Base-by-base conservation (phyloP, 2,888 invertebrate species). In the Sinopyrophorus schimmeli region DNA sequence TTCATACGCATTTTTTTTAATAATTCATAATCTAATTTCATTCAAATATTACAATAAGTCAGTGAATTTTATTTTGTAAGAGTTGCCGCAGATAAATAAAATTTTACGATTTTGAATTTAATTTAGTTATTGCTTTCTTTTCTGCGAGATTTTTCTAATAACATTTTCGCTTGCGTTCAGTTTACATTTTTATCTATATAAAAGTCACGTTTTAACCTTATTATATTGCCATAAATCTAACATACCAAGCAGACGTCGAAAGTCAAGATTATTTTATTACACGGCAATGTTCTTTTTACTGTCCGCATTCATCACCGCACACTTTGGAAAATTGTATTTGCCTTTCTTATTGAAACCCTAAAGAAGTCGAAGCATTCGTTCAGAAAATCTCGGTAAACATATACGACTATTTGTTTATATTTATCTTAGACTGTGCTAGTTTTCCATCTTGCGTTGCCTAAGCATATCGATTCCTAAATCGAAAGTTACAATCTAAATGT, bases 241-340 rank as follows among this genome's bases (percentile, higher is more conserved):
- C n/a, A n/a, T n/a, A 38, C 16, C 16, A 12, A 38, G 26, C 37
- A 37, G 24, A 9, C 21, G 21, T 23, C 17, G 37, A 37, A 38
- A 10, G 26, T 24, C 16, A 6, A n/a, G 39, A 40, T 30, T 28
- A 30, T 28, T 40, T 40, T 40, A 40, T 40, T 40, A 30, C 21
- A 3, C 9, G 14, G 15, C 53, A 50, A 47, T 53, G 52, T 44
- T 35, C 50, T 44, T 47, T 53, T 46, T 46, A 46, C 31, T 39
- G 40, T 50, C 52, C 48, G 47, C 38, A 38, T 41, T 43, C 47
- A 39, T 44, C 47, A 46, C 42, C 23, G 41, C 42, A 65, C 68
- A 70, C 71, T 71, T 64, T 60, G 54, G 65, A 52, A 70, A 71
- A 72, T 72, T 71, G 71, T 71, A 71, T 72, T 72, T 71, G 71